Base-by-base conservation (phyloP, 2,797 vertebrate genomes). In the Argya squamiceps region DNA sequence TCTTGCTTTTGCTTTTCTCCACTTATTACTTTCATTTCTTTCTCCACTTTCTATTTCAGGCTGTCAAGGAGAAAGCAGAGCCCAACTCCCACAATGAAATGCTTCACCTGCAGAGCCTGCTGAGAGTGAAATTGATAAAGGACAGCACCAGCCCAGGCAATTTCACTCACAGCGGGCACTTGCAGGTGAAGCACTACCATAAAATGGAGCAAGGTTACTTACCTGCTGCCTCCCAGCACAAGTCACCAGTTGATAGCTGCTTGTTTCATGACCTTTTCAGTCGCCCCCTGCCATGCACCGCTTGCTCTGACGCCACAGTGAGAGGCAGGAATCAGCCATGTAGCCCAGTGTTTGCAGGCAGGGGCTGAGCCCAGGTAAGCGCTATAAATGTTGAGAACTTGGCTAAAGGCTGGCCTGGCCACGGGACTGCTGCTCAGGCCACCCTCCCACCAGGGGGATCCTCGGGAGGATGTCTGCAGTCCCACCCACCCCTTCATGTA, bases 141-240 rank as follows among this genome's bases (percentile, higher is more conserved):
- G 37, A 37, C 46, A 76, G 76, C 49, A 59, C 36, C 65, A 82
- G 93, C 67, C 88, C 84, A 84, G 59, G 82, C 95, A 95, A 91
- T 94, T 94, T 91, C 77, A 15, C 30, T 79, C 96, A 88, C 92
- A 93, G 96, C 50, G 2, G 88, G 95, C 77, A 76, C 91, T 88
- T 79, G 79, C 58, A 70, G 84, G 95, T 88, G 49, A 96, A 93
- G 68, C 67, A 46, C 71, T 44, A 41, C 58, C 46, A 15, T 75
- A 89, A 87, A 83, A 84, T 52, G 55, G 74, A 87, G 69, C 84
- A 47, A 84, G 65, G 68, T 87, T 87, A 60, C 65, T 67, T 1
- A 1, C 88, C 86, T 3, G 3, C 94, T 15, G 14, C 67, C 63
- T 92, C 92, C 67, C n/a, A 92, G 89, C 53, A 62, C 81, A 60